These are phyloP conservation scores for Acanthacorydalis orientalis DNA, from an alignment of 2,888 invertebrate species.

Conservation along the genomic window DNA sequence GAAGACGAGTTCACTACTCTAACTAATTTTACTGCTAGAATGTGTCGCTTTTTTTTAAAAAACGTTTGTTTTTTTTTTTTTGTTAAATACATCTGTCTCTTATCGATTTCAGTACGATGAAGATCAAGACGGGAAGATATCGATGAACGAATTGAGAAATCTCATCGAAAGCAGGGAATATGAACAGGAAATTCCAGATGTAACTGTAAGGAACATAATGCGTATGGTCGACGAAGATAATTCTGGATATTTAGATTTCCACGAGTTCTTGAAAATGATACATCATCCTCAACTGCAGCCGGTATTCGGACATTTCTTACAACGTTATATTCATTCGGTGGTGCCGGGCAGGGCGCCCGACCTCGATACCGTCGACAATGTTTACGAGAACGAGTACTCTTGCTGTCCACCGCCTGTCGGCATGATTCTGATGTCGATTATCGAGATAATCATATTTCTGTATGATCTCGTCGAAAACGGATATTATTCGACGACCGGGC, in stretches of 20 bases:
- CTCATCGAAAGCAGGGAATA: conserved; percentile 42
- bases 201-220: conserved; percentile 50
- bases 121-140: conserved; percentile 53
- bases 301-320: conserved; percentile 46
- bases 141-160: conserved; percentile 43
- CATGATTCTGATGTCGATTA: conserved; percentile 75
- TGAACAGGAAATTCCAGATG: conserved; percentile 49
- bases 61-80: too few relatives aligned
- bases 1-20: not conserved
- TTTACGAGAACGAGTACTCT: conserved; percentile 80
- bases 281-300: conserved; percentile 39
- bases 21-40: not conserved
- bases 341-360: conserved; percentile 13
- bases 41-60: conserved; percentile 8
- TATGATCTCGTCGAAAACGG: conserved; percentile 14
- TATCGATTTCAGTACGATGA: conserved; percentile 42
- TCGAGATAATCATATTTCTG: conserved; percentile 59
- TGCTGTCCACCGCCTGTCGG: conserved; percentile 87
- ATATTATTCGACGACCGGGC: conserved; percentile 46
- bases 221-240: conserved; percentile 42
- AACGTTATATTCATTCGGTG: conserved; percentile 30
- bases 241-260: conserved; percentile 49
- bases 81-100: too few relatives aligned
- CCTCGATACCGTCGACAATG: conserved; percentile 38
- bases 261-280: conserved; percentile 58